Base-by-base conservation (phyloP, 2,113 vertebrate genomes). In the Boulengerochromis microlepis region DNA sequence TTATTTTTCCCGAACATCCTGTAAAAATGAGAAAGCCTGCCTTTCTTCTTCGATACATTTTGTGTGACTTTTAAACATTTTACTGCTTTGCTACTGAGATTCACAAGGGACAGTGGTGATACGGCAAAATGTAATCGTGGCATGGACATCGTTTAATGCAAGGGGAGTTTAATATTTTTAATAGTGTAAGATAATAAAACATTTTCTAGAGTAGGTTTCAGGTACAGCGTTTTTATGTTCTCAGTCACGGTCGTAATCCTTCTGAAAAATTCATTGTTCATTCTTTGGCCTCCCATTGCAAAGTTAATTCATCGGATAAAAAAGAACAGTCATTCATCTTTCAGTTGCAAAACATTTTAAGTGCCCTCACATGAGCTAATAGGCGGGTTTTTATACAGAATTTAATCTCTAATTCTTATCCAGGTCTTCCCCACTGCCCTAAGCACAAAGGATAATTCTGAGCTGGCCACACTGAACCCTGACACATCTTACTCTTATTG, bases 401-500 rank as follows among this genome's bases (percentile, higher is more conserved):
- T 85, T 85, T 83, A 82, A 94, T 94, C 89, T 89, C 84, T 87
- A 57, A 81, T 89, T 78, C 82, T 91, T 69, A 52, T 91, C 40
- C 64, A 47, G 81, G 80, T 89, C 87, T 81, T 83, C 40, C 80
- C 81, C 38, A 81, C 24, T 90, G 50, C 80, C 38, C 42, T 81
- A 45, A 83, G 84, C 90, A 89, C 88, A 85, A 78, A 66, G 76
- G 92, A 92, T 85, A 90, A 89, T 84, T 90, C 83, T 92, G 91
- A 89, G 86, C 10, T 19, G 50, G 90, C 87, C 89, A 88, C 90
- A 84, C 57, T 91, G 89, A 92, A 94, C 88, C 89, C 82, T 91
- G 89, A 93, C 91, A 92, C 91, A 86, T 96, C 93, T 89, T 94
- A 56, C 90, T 93, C 88, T 94, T 92, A 90, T 93, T 94, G 93